Percentiles rank a stretch among this genome's conserved stretches.
These are phyloP conservation scores for Micrasema minimum DNA, from an alignment of 1,140 invertebrate species.

Conservation along the genomic window DNA sequence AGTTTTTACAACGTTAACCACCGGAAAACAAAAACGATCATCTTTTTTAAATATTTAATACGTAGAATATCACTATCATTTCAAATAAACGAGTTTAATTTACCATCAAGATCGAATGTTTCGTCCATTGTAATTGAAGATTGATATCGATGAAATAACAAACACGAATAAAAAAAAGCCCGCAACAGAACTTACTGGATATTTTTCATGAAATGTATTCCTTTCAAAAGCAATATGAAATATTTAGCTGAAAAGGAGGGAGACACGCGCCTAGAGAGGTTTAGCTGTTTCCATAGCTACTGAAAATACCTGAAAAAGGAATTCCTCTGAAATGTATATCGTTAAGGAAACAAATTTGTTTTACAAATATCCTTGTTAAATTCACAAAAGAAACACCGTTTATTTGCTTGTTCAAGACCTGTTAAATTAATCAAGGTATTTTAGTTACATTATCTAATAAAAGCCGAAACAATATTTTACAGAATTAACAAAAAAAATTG, in stretches of 20 bases:
- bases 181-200: not conserved
- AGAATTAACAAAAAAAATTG: too few species aligned
- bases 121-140: slow-evolving; percentile 1
- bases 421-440: too few species aligned
- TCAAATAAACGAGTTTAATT: too few species aligned
- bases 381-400: not conserved
- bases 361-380: slow-evolving; percentile 15
- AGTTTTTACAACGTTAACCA: too few species aligned
- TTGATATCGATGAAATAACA: not conserved
- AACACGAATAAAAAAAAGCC: not conserved
- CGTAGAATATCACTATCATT: too few species aligned
- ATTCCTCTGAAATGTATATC: slow-evolving; percentile 25
- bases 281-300: slow-evolving; percentile 10
- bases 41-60: too few species aligned
- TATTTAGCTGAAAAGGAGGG: slow-evolving; percentile 7
- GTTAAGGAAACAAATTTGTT: slow-evolving; percentile 15
- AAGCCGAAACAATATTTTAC: too few species aligned
- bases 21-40: too few species aligned
- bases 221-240: slow-evolving; percentile 11
- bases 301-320: slow-evolving; percentile 28
- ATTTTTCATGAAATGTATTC: not conserved
- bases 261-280: not conserved
- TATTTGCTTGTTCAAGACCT: not conserved
- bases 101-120: too few species aligned
- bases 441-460: too few species aligned